Evolutionary conservation across 2,888 invertebrate species (phyloP).

Genomic region (Phengaris arion): DNA sequence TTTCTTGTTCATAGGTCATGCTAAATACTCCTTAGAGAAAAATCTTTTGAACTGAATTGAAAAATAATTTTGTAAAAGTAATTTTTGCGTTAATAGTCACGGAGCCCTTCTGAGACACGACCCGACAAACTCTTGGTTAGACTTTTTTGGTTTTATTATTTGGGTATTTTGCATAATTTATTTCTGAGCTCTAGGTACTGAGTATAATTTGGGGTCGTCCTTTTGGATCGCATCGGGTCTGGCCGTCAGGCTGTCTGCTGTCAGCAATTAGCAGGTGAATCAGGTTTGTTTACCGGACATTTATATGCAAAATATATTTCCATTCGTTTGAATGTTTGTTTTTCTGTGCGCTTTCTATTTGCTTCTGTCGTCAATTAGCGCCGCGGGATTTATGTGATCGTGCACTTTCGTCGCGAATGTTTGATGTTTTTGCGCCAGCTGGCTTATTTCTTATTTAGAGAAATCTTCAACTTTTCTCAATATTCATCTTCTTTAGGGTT

Average conservation of each 20-base stretch:
- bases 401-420: not conserved
- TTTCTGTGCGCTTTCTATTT: constrained; percentile 27
- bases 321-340: constrained; percentile 20
- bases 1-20: too few species aligned
- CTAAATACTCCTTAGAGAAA: too few species aligned
- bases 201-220: not conserved
- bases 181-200: not conserved
- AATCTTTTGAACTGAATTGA: too few species aligned
- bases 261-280: constrained; percentile 15
- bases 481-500: too few species aligned
- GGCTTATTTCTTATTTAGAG: not conserved
- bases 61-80: too few species aligned
- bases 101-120: too few species aligned
- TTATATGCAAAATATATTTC: constrained; percentile 22
- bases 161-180: not conserved
- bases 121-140: too few species aligned
- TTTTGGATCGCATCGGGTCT: not conserved
- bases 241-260: not conserved
- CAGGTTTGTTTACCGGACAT: constrained; percentile 12
- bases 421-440: not conserved
- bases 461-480: not conserved
- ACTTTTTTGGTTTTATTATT: too few species aligned
- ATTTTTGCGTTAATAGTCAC: too few species aligned
- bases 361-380: constrained; percentile 18
- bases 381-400: not conserved